These are phyloP conservation scores for Mallotus villosus DNA, from an alignment of 2,797 vertebrate genomes.

Conservation along the genomic window DNA sequence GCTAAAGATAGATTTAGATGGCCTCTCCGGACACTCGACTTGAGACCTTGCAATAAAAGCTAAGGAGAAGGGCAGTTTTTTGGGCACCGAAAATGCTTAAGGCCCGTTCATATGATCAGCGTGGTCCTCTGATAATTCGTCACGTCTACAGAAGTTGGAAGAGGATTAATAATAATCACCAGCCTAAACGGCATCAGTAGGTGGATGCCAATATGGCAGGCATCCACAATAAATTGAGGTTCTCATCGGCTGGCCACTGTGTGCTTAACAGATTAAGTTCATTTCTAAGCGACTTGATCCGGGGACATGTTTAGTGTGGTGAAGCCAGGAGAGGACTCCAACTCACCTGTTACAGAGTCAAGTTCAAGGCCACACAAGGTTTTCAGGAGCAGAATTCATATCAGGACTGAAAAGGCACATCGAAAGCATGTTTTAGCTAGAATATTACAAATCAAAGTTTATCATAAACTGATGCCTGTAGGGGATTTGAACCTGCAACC, in stretches of 20 bases:
- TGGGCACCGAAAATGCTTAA: slow-evolving; percentile 27
- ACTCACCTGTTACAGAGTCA: background rate
- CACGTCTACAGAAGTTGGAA: background rate
- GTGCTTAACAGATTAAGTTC: background rate
- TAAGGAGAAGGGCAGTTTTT: slow-evolving; percentile 53
- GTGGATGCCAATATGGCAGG: background rate
- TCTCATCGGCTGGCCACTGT: background rate
- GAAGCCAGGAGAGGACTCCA: background rate
- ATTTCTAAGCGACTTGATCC: background rate
- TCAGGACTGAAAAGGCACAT: background rate
- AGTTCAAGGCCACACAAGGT: background rate
- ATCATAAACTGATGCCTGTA: background rate
- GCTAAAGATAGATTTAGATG: slow-evolving; percentile 79
- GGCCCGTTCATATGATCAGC: slow-evolving; percentile 1
- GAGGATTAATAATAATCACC: background rate
- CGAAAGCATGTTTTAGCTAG: too few relatives aligned
- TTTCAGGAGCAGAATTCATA: background rate
- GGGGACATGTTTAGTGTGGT: background rate
- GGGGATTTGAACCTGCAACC: background rate
- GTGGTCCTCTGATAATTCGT: slow-evolving; percentile 10
- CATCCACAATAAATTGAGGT: slow-evolving; percentile 8
- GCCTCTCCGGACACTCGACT: slow-evolving; percentile 64
- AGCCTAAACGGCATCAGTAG: background rate
- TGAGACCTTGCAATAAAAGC: slow-evolving; percentile 69
- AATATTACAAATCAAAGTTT: too few relatives aligned